Percentiles rank a stretch among this genome's conserved stretches.
These are phyloP conservation scores for Tetramorium parvispinum DNA, from an alignment of 1,140 invertebrate species.

Conservation along the genomic window DNA sequence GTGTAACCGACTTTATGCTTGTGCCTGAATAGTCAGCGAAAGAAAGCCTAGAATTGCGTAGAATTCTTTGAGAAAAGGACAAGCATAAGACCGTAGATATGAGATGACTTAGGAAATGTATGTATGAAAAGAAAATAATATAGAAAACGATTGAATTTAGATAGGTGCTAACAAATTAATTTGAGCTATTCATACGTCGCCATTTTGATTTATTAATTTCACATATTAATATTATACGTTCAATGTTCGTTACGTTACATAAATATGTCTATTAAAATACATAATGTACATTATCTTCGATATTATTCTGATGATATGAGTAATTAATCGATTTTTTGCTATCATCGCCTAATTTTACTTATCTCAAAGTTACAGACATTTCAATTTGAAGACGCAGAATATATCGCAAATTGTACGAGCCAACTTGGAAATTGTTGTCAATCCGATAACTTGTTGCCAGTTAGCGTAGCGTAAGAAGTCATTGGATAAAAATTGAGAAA, in stretches of 20 bases:
- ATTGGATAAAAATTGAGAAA: conserved; percentile 1
- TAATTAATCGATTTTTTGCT: background rate
- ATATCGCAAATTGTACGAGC: background rate
- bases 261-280: background rate
- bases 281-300: background rate
- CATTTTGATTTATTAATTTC: background rate
- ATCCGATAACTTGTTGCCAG: conserved; percentile 65
- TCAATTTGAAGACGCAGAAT: background rate
- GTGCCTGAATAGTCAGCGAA: conserved; percentile 30
- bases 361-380: background rate
- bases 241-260: background rate
- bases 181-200: background rate
- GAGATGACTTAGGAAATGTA: conserved; percentile 30
- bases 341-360: background rate
- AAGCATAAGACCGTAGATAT: conserved; percentile 5
- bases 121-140: conserved; percentile 17
- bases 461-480: conserved; percentile 65
- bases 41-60: conserved; percentile 33
- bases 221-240: background rate
- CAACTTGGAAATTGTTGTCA: conserved; percentile 10
- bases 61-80: conserved; percentile 35
- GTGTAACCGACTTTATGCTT: conserved; percentile 54
- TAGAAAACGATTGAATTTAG: background rate
- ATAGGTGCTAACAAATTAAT: background rate
- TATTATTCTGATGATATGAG: background rate